Percentiles rank a stretch among this genome's conserved stretches.
Evolutionary conservation across 2,797 vertebrate genomes (phyloP).

Genomic region (Rallus crepitans): DNA sequence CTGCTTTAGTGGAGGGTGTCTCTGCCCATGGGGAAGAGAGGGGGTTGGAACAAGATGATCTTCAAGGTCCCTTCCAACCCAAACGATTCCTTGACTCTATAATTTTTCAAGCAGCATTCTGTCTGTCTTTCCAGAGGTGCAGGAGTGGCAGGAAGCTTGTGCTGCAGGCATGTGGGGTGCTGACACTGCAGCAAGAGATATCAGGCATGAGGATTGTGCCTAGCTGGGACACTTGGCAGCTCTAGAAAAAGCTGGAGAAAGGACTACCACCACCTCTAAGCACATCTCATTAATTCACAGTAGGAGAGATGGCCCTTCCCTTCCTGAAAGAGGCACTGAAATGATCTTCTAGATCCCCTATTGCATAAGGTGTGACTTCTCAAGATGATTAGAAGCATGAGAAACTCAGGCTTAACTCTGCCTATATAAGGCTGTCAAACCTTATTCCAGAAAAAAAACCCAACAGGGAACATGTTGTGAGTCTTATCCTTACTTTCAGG

Average conservation of each 20-base stretch:
- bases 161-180: accelerated
- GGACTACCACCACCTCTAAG: background rate
- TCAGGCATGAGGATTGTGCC: background rate
- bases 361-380: background rate
- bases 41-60: background rate
- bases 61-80: background rate
- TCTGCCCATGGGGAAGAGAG: background rate
- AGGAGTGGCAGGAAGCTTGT: background rate
- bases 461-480: background rate
- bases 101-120: background rate
- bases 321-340: background rate
- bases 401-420: background rate
- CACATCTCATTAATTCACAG: background rate
- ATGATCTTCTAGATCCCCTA: background rate
- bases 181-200: background rate
- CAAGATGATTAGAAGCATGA: background rate
- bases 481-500: background rate
- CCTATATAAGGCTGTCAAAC: background rate
- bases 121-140: background rate
- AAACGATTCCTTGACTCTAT: background rate
- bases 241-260: background rate
- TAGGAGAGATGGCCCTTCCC: background rate
- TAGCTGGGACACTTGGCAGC: background rate
- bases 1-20: background rate
- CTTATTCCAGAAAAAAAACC: background rate